Conservation (phyloP, 2,888 invertebrate genomes). For the Patella ulyssiponensis region DNA sequence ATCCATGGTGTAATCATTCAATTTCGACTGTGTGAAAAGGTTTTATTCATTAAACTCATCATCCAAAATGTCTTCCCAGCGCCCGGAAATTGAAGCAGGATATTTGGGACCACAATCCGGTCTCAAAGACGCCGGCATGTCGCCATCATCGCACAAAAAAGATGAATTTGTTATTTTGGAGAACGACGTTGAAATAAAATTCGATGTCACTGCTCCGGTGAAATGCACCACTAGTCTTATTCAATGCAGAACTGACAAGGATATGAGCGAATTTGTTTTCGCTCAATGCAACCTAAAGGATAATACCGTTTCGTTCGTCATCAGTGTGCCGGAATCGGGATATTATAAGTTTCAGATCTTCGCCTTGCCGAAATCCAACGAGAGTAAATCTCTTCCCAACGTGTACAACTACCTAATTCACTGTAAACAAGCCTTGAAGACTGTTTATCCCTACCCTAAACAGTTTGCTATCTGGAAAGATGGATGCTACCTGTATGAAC, state of each 20-base stretch:
- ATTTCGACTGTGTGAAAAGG: too few species aligned
- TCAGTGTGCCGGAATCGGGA: slow-evolving; percentile 55
- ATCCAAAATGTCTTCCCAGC: neutral
- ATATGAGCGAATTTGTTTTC: slow-evolving; percentile 56
- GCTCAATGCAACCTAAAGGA: slow-evolving; percentile 50
- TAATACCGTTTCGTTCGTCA: slow-evolving; percentile 44
- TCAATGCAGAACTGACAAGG: slow-evolving; percentile 43
- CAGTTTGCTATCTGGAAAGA: slow-evolving; percentile 70
- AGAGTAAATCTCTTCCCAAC: slow-evolving; percentile 63
- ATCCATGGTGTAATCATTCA: neutral
- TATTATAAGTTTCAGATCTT: slow-evolving; percentile 67
- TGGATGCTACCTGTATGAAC: slow-evolving; percentile 63
- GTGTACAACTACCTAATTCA: slow-evolving; percentile 67
- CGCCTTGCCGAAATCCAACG: slow-evolving; percentile 58
- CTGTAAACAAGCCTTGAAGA: slow-evolving; percentile 44
- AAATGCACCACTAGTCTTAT: slow-evolving; percentile 49
- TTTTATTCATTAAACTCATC: too few species aligned
- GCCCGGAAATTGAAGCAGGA: neutral
- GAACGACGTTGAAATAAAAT: neutral
- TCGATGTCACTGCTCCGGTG: neutral
- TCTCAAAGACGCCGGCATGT: neutral
- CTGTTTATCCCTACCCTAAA: slow-evolving; percentile 61
- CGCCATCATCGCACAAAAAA: neutral
- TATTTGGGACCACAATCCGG: neutral
- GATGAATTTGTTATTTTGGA: slow-evolving; percentile 9